Evolutionary conservation across 2,888 invertebrate species (phyloP), one percentile per base, ranked within the genome.

Genomic region (Macrosoma leucophasiata): DNA sequence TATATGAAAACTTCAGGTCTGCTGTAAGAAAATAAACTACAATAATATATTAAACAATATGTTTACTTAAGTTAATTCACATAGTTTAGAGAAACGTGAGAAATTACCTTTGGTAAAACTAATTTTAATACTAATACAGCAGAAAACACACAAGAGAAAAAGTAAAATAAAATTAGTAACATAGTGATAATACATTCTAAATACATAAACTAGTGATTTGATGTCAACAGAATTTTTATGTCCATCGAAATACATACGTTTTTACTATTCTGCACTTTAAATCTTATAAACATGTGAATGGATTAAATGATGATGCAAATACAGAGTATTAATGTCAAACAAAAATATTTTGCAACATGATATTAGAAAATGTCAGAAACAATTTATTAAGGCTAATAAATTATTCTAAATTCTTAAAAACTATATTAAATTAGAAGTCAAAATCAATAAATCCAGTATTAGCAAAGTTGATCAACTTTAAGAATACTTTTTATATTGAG

Each of bases 201-300:
- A 17, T 17, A 5, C 4, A 5, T 17, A 5, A 5, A 6, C 17
- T 17, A 17, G 17, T 17, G 4, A 17, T 17, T 17, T 17, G 7
- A 34, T 34, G 34, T 42, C 33, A 39, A 23, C 33, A 28, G 28
- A 33, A 34, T 42, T 22, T 36, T 33, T 32, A 43, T 29, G 38
- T 39, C 37, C 28, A 38, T 38, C 41, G 29, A 39, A 21, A 20
- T 36, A 29, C n/a, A 15, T 36, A 10, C 10, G 30, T 25, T 22
- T 26, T 30, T 11, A 27, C 22, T 36, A 22, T 23, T 22, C n/a
- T n/a, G n/a, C n/a, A n/a, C n/a, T n/a, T n/a, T n/a, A 18, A 26
- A 30, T 17, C n/a, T 15, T 9, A 5, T 10, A 27, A 22, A 14
- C 21, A 29, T 30, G 30, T 30, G 23, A 30, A 30, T 17, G n/a